Conservation (phyloP, 2,888 invertebrate genomes). For the Terebella lapidaria region DNA sequence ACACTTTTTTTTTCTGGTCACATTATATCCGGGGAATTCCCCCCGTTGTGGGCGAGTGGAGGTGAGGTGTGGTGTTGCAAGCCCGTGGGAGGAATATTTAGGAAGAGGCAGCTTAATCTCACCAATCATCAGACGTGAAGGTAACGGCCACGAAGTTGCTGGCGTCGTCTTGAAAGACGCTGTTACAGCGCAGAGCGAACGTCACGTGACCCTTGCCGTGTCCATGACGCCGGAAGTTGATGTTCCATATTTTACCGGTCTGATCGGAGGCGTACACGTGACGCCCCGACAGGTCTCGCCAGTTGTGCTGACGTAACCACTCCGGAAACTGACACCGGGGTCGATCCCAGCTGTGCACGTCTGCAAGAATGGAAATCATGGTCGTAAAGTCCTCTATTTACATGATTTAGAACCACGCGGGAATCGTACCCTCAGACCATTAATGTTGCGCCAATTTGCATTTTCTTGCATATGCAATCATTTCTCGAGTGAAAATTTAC, state of each 20-base stretch:
- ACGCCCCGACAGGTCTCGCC: slow-evolving; percentile 3
- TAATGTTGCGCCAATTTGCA: not conserved
- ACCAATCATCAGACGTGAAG: not conserved
- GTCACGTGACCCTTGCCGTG: not conserved
- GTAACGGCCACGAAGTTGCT: not conserved
- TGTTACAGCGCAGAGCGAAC: not conserved
- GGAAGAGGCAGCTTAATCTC: not conserved
- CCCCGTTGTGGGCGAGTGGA: too few species aligned
- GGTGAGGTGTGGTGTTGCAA: too few species aligned
- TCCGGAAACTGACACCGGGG: not conserved
- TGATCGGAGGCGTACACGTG: not conserved
- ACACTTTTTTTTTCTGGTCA: too few species aligned
- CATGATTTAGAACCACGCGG: too few species aligned
- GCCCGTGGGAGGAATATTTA: too few species aligned
- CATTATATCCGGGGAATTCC: too few species aligned
- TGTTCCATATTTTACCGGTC: not conserved
- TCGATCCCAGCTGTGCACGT: not conserved
- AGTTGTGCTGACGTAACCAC: not conserved
- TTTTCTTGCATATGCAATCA: not conserved
- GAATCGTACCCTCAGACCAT: too few species aligned
- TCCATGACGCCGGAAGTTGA: not conserved
- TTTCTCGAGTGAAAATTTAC: too few species aligned
- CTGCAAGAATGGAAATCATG: not conserved
- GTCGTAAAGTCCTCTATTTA: not conserved
- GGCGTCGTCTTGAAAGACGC: not conserved